Evolutionary conservation across 2,797 vertebrate species (phyloP).

Genomic region (Cuculus canorus): DNA sequence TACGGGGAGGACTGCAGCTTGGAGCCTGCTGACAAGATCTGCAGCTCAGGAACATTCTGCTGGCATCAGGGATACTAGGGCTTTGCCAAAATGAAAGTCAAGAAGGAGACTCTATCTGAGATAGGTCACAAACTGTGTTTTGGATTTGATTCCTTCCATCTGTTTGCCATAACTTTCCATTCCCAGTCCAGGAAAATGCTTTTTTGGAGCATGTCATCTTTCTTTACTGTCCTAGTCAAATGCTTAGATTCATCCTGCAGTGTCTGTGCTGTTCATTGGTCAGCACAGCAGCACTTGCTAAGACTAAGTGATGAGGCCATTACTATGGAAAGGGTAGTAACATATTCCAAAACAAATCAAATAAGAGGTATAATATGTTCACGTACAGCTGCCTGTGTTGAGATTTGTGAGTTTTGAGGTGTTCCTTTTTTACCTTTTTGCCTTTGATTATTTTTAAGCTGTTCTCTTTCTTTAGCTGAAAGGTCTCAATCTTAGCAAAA

Average conservation of each 20-base stretch:
- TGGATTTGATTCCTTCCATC: conserved; percentile 42
- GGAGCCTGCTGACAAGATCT: conserved; percentile 31
- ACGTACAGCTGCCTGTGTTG: background rate
- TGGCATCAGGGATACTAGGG: background rate
- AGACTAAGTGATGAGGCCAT: conserved; percentile 10
- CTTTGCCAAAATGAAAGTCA: background rate
- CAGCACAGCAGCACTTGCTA: background rate
- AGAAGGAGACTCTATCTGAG: conserved; percentile 44
- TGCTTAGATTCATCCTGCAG: background rate
- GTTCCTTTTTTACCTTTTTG: background rate
- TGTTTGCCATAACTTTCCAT: conserved; percentile 53
- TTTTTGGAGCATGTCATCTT: conserved; percentile 37
- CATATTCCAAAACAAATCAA: conserved; percentile 3
- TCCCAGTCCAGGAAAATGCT: conserved; percentile 55
- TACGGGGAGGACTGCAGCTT: background rate
- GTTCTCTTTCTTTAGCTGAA: background rate
- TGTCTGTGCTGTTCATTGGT: background rate
- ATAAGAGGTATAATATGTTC: background rate
- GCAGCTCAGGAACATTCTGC: conserved; percentile 32
- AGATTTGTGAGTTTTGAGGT: background rate
- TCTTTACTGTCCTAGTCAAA: background rate
- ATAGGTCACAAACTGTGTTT: conserved; percentile 60
- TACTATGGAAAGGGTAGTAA: background rate
- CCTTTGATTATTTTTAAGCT: background rate
- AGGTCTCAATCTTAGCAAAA: background rate